A percentile compares a stretch with the other conserved stretches of the same genome.
phyloP scores from a whole-genome alignment of 2,113 vertebrate genomes.

The Ageneiosus marmoratus region DNA sequence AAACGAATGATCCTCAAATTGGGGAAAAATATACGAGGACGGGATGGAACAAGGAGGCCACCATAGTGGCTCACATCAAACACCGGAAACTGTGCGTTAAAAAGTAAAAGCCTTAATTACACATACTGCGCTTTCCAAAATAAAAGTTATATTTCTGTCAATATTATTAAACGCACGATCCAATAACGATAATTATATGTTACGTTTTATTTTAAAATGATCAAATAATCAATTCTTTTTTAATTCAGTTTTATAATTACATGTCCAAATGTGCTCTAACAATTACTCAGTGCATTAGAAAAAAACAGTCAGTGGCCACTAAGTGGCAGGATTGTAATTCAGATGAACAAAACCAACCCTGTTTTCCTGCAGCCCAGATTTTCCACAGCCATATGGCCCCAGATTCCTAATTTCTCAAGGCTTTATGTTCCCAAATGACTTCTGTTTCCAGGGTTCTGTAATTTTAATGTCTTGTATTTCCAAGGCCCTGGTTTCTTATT shows the following conservation, averaged over 20 bases:
- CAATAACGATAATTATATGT: neutral
- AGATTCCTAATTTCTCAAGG: neutral
- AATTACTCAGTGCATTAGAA: neutral
- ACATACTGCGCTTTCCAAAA: neutral
- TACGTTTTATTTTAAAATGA: neutral
- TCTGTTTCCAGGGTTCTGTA: neutral
- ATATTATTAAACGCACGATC: no score
- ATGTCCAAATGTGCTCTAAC: neutral
- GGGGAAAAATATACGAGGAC: conserved; percentile 65
- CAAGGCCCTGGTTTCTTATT: neutral
- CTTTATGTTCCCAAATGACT: no score
- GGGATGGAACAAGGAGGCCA: conserved; percentile 56
- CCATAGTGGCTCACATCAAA: conserved; percentile 68
- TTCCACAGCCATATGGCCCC: neutral
- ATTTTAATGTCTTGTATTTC: no score
- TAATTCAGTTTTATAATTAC: neutral
- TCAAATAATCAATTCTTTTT: neutral
- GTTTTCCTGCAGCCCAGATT: neutral
- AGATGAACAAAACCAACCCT: neutral
- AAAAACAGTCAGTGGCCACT: neutral
- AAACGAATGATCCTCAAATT: conserved; percentile 56
- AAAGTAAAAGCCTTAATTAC: conserved; percentile 32
- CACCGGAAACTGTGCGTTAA: conserved; percentile 39
- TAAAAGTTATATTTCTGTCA: conserved; percentile 20
- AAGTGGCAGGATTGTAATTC: neutral